Evolutionary conservation across 2,888 invertebrate species (phyloP).

Genomic region (Mesorhabditis spiculigera): DNA sequence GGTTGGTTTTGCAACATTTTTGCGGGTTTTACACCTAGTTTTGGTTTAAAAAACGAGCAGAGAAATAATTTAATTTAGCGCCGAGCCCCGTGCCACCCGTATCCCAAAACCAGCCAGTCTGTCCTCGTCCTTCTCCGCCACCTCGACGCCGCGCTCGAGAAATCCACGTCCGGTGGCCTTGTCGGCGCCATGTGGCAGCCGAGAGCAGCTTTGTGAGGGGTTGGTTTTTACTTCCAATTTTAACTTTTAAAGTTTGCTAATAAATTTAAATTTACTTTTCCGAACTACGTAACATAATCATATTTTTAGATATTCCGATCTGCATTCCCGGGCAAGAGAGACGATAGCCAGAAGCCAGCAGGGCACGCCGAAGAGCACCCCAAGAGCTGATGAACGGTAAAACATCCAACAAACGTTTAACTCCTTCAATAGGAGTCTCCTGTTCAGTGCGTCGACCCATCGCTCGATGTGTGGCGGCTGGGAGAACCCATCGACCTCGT

Average conservation of each 20-base stretch:
- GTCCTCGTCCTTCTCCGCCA: not conserved
- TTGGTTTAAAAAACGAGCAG: no score
- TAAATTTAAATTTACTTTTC: no score
- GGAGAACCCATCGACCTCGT: no score
- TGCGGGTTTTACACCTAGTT: no score
- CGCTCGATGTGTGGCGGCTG: no score
- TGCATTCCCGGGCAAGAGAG: not conserved
- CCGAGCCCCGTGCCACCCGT: not conserved
- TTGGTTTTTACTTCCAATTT: not conserved
- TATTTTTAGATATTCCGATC: not conserved
- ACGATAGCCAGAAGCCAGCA: not conserved
- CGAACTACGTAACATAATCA: no score
- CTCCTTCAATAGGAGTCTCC: no score
- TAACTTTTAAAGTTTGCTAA: no score
- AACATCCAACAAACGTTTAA: not conserved
- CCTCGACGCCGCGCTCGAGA: not conserved
- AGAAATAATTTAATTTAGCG: not conserved
- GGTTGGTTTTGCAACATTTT: not conserved
- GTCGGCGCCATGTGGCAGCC: slow-evolving; percentile 5
- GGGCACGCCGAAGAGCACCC: not conserved
- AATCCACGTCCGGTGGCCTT: not conserved
- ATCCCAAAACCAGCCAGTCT: not conserved
- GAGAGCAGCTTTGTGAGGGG: not conserved
- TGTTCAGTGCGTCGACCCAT: no score
- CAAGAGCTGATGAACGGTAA: not conserved